Base-by-base conservation (phyloP, 2,113 vertebrate genomes). In the Cyanocitta stelleri region DNA sequence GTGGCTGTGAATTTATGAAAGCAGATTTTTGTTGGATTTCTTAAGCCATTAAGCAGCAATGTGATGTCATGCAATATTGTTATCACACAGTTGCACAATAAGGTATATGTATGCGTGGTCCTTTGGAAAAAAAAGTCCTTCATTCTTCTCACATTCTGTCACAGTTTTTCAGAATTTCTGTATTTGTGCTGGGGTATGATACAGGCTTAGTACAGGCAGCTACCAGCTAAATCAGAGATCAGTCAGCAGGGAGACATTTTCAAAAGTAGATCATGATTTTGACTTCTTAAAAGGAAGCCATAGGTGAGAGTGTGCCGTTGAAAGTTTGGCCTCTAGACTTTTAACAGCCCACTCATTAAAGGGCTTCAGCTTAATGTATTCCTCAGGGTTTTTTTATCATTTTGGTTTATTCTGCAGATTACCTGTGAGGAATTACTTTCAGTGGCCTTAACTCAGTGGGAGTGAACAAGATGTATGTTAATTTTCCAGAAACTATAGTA, bases 101-200 rank as follows among this genome's bases (percentile, higher is more conserved):
- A 52, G 32, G 29, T 84, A 11, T 11, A 5, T 24, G 20, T 15
- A 26, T 19, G 5, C 0, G 0, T 32, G 6, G 6, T 51, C 16
- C 23, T 93, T 51, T 67, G 54, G 56, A 84, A 44, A 9, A 76
- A 76, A 58, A 74, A 62, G 8, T 61, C 27, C 44, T 80, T 49
- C 5, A 21, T 83, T 73, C 35, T 68, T 85, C 22, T 69, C 37
- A 23, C 5, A 33, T 74, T 30, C 43, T 81, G 32, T 73, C 26
- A 48, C 13, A 21, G 14, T 43, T 78, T 69, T 73, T 79, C 44
- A 69, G 55, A 58, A 3, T 74, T 74, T 69, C 41, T 69, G 16
- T 52, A 7, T 59, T 73, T 83, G 4, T 88, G 22, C 51, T 58
- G 6, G 58, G 32, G 8, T 69, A 77, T 69, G 37, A 56, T 73